Base-by-base conservation (phyloP, 2,113 vertebrate species). In the Monopterus albus region DNA sequence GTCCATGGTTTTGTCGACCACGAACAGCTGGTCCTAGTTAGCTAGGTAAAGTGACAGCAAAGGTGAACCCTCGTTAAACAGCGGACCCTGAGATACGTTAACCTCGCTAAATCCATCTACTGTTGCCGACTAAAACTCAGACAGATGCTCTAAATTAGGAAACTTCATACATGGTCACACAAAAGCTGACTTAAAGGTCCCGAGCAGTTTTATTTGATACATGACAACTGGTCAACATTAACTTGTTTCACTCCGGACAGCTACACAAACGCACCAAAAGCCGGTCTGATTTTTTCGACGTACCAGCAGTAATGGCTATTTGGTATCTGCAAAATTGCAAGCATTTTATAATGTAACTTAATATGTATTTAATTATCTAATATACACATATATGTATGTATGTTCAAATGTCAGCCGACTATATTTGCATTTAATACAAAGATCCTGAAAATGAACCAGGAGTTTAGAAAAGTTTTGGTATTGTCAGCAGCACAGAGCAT, bases 1-100 rank as follows among this genome's bases (percentile, higher is more conserved):
- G 47, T 98, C 96, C 97, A 98, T 98, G 38, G 7, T 43, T 21
- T 12, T 56, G 38, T n/a, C 12, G 1, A 23, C 15, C 6, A 1
- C 57, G 76, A 65, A 88, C 84, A 86, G 42, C 2, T 40, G 87
- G 89, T 87, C 82, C 82, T 55, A 18, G 50, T 46, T 12, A 26
- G 56, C 50, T 17, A 0, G 11, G 29, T 31, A 5, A 31, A 2
- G 50, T 14, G n/a, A 17, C n/a, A 6, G 26, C 26, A 25, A 29
- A 64, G 60, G 38, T 38, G 26, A 18, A 56, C n/a, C 14, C 50
- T 35, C 29, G 40, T 6, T 17, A 9, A n/a, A 21, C 13, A 7
- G 26, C 20, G 3, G 0, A 55, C 2, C 42, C 8, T 10, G 3
- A 11, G 12, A 42, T 1, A 9, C 8, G 17, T 26, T 1, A 20